These are phyloP conservation scores for Papilio elwesi DNA, from an alignment of 2,888 invertebrate species.

Conservation along the genomic window DNA sequence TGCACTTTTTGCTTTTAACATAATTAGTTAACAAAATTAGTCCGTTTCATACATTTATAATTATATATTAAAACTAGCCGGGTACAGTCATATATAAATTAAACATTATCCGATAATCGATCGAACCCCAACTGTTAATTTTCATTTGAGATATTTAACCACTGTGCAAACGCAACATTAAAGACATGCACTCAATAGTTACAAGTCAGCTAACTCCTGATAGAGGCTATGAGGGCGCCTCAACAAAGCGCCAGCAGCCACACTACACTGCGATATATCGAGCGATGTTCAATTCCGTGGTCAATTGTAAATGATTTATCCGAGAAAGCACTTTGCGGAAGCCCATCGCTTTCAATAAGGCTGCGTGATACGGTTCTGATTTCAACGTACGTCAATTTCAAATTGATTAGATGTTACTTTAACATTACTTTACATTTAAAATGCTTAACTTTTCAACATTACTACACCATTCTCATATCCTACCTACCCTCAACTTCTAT, in stretches of 20 bases:
- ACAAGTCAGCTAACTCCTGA: background rate
- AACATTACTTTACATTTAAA: no score
- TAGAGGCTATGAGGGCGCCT: background rate
- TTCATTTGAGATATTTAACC: no score
- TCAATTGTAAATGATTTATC: conserved; percentile 13
- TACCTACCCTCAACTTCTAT: no score
- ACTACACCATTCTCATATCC: no score
- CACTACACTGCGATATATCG: conserved; percentile 6
- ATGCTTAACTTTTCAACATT: no score
- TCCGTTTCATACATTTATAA: no score
- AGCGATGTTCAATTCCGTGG: conserved; percentile 17
- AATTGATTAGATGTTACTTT: background rate
- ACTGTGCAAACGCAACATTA: background rate
- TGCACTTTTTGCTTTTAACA: no score
- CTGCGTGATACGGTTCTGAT: conserved; percentile 8
- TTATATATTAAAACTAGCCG: no score
- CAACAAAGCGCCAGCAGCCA: background rate
- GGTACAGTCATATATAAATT: no score
- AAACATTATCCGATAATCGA: no score
- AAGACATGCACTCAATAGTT: background rate
- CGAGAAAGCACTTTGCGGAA: conserved; percentile 13
- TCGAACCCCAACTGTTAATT: no score
- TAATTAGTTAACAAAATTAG: no score
- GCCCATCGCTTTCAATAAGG: background rate
- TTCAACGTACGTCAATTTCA: background rate